Percentiles rank a stretch among this genome's conserved stretches.
Evolutionary conservation across 2,888 invertebrate genomes (phyloP).

Genomic region (Rhabditophanes sp.): DNA sequence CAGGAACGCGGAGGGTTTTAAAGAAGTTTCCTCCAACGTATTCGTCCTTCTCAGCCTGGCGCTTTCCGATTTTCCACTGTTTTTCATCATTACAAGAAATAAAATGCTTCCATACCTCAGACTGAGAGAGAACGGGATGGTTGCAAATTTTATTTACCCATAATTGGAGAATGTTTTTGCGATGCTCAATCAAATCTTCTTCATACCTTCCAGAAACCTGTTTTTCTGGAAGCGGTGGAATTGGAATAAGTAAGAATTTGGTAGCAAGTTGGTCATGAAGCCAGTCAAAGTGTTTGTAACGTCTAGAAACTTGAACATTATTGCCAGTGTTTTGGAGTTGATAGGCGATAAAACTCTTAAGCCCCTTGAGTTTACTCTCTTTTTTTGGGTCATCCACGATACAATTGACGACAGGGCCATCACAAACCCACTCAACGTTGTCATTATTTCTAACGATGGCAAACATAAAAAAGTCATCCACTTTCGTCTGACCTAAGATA

Average conservation of each 20-base stretch:
- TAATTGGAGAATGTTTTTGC: conserved; percentile 78
- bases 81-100: conserved; percentile 91
- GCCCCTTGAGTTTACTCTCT: conserved; percentile 80
- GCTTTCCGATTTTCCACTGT: conserved; percentile 86
- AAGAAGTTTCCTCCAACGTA: conserved; percentile 76
- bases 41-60: conserved; percentile 82
- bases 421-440: conserved; percentile 63
- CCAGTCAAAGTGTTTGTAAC: conserved; percentile 89
- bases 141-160: conserved; percentile 91
- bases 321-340: conserved; percentile 72
- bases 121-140: conserved; percentile 75
- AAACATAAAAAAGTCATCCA: too few relatives aligned
- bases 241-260: conserved; percentile 81
- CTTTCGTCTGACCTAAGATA: conserved; percentile 63
- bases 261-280: conserved; percentile 77
- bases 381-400: conserved; percentile 85
- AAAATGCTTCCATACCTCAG: conserved; percentile 85
- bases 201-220: conserved; percentile 87
- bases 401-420: conserved; percentile 62
- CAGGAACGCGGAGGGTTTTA: conserved; percentile 68
- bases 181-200: conserved; percentile 83
- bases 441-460: too few relatives aligned
- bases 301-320: conserved; percentile 31
- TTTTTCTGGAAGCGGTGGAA: conserved; percentile 92
- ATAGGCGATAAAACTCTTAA: conserved; percentile 92